Evolutionary conservation across 2,113 vertebrate genomes (phyloP), one percentile per base, ranked within the genome.

Genomic region (Grammomys surdaster): DNA sequence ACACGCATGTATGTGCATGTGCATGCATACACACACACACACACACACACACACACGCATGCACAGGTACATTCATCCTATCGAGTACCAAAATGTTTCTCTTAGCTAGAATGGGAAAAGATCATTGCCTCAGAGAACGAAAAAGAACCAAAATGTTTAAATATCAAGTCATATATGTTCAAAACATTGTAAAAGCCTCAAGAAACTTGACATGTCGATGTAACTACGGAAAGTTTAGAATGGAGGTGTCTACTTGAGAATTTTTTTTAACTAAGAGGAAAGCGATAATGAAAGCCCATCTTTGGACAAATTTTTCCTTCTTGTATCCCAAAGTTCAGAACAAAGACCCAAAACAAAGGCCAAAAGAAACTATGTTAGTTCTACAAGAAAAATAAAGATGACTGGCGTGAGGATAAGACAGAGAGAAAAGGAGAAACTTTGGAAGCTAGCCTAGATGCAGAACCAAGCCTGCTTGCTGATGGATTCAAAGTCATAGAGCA

Each of bases 191-290:
- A 65, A 82, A 16, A 20, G 10, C 58, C 26, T 75, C 24, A 67
- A 7, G 28, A 24, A 56, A 88, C 28, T 20, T 33, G 72, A 65
- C n/a, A 14, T 11, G 2, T 14, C 10, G 63, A 14, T 40, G 43
- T 19, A 51, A 20, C 8, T 14, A 5, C 20, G 13, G 24, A 78
- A 60, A 13, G 33, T 54, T 73, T 88, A 19, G 28, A 78, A 36
- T 46, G 3, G 36, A 63, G 4, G 46, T 73, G 7, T 48, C 67
- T 56, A 46, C 28, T 40, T 86, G 24, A 72, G 12, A 24, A 16
- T 60, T 86, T n/a, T 48, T 95, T 95, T 63, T 63, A 43, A 28
- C 56, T 91, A 76, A 73, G 40, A 72, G 24, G 22, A 72, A 80
- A 72, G 17, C 28, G 3, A 78, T 54, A 56, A 88, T 36, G 36